Conservation (phyloP, 2,888 invertebrate genomes). For the Acanthococcus lagerstroemiae region DNA sequence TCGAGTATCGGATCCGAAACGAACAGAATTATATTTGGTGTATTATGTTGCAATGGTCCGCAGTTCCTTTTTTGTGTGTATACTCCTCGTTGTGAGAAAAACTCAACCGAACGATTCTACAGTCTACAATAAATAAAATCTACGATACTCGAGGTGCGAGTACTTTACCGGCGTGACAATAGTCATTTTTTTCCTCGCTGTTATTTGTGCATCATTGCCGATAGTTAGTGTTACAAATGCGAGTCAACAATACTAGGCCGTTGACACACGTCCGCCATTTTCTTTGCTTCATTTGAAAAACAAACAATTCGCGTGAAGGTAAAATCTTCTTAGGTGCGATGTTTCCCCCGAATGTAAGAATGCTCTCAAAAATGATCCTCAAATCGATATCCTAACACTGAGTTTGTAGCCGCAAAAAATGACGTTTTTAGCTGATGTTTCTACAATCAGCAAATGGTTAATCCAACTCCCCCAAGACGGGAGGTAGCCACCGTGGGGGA, state of each 20-base stretch:
- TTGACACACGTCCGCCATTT: slow-evolving; percentile 27
- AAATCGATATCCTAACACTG: too few species aligned
- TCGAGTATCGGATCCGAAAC: slow-evolving; percentile 22
- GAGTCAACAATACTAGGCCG: slow-evolving; percentile 20
- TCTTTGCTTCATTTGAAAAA: slow-evolving; percentile 24
- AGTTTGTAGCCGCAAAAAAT: too few species aligned
- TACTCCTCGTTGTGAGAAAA: neutral
- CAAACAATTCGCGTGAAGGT: slow-evolving; percentile 12
- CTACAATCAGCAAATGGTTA: too few species aligned
- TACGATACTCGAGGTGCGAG: too few species aligned
- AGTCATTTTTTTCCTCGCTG: too few species aligned
- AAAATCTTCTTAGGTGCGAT: too few species aligned
- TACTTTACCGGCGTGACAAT: too few species aligned
- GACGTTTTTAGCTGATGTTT: too few species aligned
- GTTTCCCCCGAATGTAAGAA: too few species aligned
- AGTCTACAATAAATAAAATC: neutral
- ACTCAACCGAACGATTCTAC: neutral
- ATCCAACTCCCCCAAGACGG: too few species aligned
- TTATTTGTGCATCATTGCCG: slow-evolving; percentile 1
- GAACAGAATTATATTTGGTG: slow-evolving; percentile 6
- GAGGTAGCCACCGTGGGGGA: too few species aligned
- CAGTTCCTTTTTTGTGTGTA: slow-evolving; percentile 14
- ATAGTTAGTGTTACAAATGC: slow-evolving; percentile 8
- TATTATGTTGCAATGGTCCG: slow-evolving; percentile 20
- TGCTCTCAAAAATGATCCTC: too few species aligned